Evolutionary conservation across 2,888 invertebrate genomes (phyloP).

Genomic region (Chelonus formosanus): DNA sequence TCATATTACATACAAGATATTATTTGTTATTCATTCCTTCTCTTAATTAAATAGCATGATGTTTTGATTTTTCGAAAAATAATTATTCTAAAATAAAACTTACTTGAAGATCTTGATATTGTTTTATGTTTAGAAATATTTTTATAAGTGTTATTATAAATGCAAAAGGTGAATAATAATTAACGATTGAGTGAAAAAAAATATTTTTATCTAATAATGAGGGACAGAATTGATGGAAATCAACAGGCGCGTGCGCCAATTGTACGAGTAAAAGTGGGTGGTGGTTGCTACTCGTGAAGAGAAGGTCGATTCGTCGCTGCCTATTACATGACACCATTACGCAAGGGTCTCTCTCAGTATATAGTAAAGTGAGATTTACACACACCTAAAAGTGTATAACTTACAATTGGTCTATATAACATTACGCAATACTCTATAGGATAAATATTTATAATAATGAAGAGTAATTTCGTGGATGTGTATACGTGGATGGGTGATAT

Average conservation of each 20-base stretch:
- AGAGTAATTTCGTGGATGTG: background rate
- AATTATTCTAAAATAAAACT: too few species aligned
- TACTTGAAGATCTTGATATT: too few species aligned
- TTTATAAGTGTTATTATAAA: too few species aligned
- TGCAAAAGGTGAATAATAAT: too few species aligned
- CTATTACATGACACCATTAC: constrained; percentile 59
- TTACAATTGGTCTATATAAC: constrained; percentile 20
- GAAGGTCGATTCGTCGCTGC: constrained; percentile 56
- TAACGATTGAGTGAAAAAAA: background rate
- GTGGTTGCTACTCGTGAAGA: constrained; percentile 42
- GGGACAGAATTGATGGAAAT: constrained; percentile 3
- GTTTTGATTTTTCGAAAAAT: too few species aligned
- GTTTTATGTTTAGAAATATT: too few species aligned
- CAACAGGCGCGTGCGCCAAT: constrained; percentile 8
- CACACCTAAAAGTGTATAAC: constrained; percentile 12
- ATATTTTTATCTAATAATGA: background rate
- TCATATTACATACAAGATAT: too few species aligned
- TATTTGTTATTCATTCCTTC: too few species aligned
- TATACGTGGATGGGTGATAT: constrained; percentile 8
- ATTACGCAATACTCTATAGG: constrained; percentile 36
- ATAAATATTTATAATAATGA: background rate
- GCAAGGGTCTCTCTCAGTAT: constrained; percentile 46
- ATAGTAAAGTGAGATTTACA: constrained; percentile 22
- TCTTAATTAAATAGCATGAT: too few species aligned
- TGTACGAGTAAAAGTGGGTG: constrained; percentile 45